These are phyloP conservation scores for Propithecus coquereli DNA, from an alignment of 2,113 vertebrate genomes.

Conservation along the genomic window DNA sequence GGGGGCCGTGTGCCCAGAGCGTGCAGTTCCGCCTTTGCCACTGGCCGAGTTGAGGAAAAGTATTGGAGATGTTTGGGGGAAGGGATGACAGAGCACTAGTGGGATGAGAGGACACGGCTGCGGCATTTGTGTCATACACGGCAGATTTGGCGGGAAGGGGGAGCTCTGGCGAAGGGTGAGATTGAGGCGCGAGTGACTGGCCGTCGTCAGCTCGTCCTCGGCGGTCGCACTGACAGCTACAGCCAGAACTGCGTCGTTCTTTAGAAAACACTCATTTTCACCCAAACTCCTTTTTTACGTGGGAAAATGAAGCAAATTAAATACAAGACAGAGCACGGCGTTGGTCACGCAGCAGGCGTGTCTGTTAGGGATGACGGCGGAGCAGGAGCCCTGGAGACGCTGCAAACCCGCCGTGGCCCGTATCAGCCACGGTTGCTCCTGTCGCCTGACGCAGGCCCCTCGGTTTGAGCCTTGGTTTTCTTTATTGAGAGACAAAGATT, in stretches of 20 bases:
- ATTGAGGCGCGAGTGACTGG: not conserved
- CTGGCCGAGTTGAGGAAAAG: rapidly evolving
- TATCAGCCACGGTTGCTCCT: rapidly evolving
- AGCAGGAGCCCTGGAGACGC: not conserved
- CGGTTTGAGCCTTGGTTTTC: rapidly evolving
- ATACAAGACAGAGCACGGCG: rapidly evolving
- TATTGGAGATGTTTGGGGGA: too few relatives aligned
- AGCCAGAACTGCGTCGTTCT: not conserved
- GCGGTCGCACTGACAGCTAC: rapidly evolving
- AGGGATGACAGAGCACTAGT: rapidly evolving
- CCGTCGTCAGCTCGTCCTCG: not conserved
- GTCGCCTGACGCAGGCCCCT: not conserved
- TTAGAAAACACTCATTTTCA: too few relatives aligned
- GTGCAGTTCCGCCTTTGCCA: rapidly evolving
- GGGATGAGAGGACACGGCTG: rapidly evolving
- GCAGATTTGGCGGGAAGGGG: not conserved
- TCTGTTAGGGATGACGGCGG: too few relatives aligned
- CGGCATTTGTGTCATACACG: rapidly evolving
- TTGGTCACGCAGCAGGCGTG: not conserved
- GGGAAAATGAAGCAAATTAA: not conserved
- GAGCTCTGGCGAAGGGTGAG: too few relatives aligned
- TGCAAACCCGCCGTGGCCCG: rapidly evolving
- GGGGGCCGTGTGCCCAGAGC: rapidly evolving
- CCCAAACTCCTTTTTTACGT: not conserved
- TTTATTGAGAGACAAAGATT: not conserved